Evolutionary conservation across 2,797 vertebrate genomes (phyloP).

Genomic region (Coluber constrictor): DNA sequence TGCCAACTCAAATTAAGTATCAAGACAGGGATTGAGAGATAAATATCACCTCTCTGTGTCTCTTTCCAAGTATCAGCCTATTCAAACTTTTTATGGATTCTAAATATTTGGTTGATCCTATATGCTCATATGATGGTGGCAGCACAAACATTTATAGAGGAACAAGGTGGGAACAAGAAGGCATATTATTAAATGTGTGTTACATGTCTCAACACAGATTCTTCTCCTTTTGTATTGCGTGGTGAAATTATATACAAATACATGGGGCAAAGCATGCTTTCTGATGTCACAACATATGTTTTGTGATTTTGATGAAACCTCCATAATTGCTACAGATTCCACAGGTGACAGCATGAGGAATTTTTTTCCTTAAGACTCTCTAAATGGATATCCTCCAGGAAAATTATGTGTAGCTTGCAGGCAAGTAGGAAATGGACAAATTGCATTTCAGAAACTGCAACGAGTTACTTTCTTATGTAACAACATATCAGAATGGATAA

Average conservation of each 20-base stretch:
- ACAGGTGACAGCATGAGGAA: neutral
- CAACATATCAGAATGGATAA: neutral
- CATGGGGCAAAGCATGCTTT: neutral
- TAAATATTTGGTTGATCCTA: too few relatives aligned
- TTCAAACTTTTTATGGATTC: neutral
- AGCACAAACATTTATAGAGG: neutral
- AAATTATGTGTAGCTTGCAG: neutral
- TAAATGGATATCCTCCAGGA: neutral
- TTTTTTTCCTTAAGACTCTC: neutral
- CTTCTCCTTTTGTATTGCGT: neutral
- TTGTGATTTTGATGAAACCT: neutral
- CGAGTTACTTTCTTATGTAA: neutral
- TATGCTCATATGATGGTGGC: neutral
- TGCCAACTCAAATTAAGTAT: neutral
- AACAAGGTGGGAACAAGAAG: neutral
- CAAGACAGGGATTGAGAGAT: neutral
- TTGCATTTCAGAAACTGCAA: neutral
- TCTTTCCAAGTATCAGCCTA: neutral
- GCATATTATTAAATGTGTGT: neutral
- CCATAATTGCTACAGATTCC: neutral
- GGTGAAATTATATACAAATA: neutral
- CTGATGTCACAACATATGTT: neutral
- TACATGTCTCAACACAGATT: neutral
- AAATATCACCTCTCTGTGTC: neutral
- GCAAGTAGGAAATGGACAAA: neutral